A percentile compares a stretch with the other conserved stretches of the same genome.
Evolutionary conservation across 2,797 vertebrate genomes (phyloP).

Genomic region (Acipenser transmontanus): DNA sequence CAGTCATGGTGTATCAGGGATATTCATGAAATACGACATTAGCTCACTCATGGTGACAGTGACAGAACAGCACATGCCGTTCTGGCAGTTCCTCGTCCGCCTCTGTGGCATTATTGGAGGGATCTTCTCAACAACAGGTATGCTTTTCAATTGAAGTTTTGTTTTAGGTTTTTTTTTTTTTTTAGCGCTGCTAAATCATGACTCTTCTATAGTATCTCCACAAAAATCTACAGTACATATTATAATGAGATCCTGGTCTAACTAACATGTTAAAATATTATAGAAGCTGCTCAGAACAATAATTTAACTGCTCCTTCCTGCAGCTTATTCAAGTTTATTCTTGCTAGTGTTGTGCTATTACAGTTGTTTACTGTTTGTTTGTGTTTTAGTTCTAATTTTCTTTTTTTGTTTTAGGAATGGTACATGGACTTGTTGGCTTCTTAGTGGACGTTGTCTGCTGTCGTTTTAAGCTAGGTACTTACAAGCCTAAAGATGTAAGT

Average conservation of each 20-base stretch:
- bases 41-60: constrained; percentile 94
- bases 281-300: no score
- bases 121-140: constrained; percentile 95
- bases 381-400: neutral
- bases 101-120: constrained; percentile 95
- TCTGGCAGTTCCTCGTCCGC: constrained; percentile 93
- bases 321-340: neutral
- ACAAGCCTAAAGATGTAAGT: constrained; percentile 57
- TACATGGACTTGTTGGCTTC: constrained; percentile 84
- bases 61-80: constrained; percentile 94
- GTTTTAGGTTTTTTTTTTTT: neutral
- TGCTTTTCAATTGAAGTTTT: neutral
- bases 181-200: no score
- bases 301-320: no score
- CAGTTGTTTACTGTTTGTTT: no score
- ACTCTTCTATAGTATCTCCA: no score
- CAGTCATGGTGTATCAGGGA: constrained; percentile 93
- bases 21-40: constrained; percentile 98
- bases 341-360: neutral
- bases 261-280: no score
- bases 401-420: constrained; percentile 68
- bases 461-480: constrained; percentile 80
- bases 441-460: constrained; percentile 85
- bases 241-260: no score
- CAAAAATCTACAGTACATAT: no score